These are phyloP conservation scores for Guaruba guarouba DNA, from an alignment of 2,113 vertebrate genomes.

Conservation along the genomic window DNA sequence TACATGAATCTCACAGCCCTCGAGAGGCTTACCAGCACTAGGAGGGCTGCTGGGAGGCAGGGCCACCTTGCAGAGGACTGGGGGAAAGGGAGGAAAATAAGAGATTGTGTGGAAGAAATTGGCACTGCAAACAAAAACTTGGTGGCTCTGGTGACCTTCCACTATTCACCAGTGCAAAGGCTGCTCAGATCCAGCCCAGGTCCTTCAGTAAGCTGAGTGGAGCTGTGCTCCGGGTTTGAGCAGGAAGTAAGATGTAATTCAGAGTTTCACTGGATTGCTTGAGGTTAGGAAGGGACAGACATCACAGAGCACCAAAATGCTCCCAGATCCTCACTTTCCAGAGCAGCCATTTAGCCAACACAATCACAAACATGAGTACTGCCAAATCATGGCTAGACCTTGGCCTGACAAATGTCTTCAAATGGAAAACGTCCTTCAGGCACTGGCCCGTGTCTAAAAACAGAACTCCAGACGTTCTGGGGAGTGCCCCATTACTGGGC, in stretches of 20 bases:
- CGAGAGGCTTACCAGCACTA: background rate
- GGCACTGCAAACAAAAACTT: background rate
- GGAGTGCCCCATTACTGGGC: background rate
- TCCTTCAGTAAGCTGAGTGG: slow-evolving; percentile 4
- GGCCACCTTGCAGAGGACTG: background rate
- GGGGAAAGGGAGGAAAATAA: background rate
- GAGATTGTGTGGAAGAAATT: background rate
- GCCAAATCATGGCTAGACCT: slow-evolving; percentile 24
- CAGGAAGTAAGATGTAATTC: background rate
- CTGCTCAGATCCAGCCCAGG: background rate
- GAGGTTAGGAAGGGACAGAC: background rate
- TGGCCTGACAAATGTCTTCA: slow-evolving; percentile 31
- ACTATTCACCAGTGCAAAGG: background rate
- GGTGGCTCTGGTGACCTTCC: background rate
- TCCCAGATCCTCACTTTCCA: background rate
- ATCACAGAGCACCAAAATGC: background rate
- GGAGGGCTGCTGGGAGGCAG: background rate
- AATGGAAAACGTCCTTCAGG: slow-evolving; percentile 37
- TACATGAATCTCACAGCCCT: background rate
- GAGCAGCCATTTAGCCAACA: slow-evolving; percentile 26
- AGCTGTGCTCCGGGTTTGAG: background rate
- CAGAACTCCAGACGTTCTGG: slow-evolving; percentile 10
- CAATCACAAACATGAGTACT: background rate
- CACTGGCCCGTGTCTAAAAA: background rate
- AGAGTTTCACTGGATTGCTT: background rate